Evolutionary conservation across 2,113 vertebrate species (phyloP), one percentile per base, ranked within the genome.

Genomic region (Cardinalis cardinalis): DNA sequence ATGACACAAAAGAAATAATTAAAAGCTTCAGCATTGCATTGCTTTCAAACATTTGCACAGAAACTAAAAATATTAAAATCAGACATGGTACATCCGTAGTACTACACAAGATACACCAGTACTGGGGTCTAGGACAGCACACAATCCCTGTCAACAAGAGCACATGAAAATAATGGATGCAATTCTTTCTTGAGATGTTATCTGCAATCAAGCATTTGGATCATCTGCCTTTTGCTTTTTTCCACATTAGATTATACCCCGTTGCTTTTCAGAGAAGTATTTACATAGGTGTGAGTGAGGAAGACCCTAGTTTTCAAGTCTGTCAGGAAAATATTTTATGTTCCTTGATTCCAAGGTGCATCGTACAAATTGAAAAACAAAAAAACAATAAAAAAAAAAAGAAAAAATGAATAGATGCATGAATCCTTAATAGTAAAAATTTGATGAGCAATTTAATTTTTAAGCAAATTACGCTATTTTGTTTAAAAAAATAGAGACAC

Each of bases 271-370:
- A 96, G 92, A 95, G 81, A 96, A 78, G 88, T 97, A 97, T 97
- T 92, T 97, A 98, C 96, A 97, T 60, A 93, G 92, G 60, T 75
- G 83, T 86, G 91, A 97, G 94, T 21, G 20, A 97, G 97, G 96
- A 98, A 97, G 97, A 97, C 93, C 95, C 97, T 96, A 94, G 90
- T 95, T 96, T 98, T 98, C 98, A 98, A 98, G 97, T 97, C 97
- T 97, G 87, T 94, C 97, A 98, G 98, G 97, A 98, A 96, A 95
- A 94, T 88, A 97, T 88, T 95, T 96, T 92, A 89, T 2, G 84
- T 95, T 96, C 63, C 66, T 96, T 95, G 83, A 94, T 96, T 92
- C 85, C 94, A 94, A 97, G 91, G 94, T 94, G 87, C 88, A 95
- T 97, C 86, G 92, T 60, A 94, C 49, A 92, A 73, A 81, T 87